phyloP scores from a whole-genome alignment of 2,888 invertebrate genomes.

The Tineola bisselliella region DNA sequence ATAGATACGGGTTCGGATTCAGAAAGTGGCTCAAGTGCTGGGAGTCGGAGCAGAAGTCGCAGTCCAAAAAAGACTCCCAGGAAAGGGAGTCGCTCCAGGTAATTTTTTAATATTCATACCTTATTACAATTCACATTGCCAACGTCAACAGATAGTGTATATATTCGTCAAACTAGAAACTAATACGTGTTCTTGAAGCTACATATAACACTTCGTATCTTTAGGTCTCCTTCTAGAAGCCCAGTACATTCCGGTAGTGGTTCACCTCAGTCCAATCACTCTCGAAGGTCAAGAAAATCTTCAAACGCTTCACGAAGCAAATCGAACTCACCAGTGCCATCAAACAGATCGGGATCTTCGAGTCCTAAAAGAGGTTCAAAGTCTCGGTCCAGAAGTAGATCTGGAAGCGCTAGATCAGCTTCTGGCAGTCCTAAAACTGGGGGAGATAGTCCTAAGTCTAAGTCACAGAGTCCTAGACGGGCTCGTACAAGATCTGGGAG shows the following conservation, averaged over 20 bases:
- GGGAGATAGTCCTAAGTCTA: slow-evolving; percentile 31
- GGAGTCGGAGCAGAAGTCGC: slow-evolving; percentile 49
- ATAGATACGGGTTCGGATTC: slow-evolving; percentile 60
- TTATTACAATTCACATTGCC: too few species aligned
- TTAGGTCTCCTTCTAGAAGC: slow-evolving; percentile 50
- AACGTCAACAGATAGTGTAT: too few species aligned
- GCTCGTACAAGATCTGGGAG: slow-evolving; percentile 19
- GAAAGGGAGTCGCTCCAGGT: slow-evolving; percentile 51
- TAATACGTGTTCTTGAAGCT: too few species aligned
- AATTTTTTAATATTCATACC: slow-evolving; percentile 14
- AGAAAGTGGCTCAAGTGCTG: slow-evolving; percentile 52
- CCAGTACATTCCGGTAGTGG: slow-evolving; percentile 51
- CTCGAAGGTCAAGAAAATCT: slow-evolving; percentile 41
- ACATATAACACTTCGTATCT: neutral
- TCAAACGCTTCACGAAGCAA: slow-evolving; percentile 52
- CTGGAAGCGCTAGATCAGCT: slow-evolving; percentile 19
- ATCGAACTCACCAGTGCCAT: slow-evolving; percentile 51
- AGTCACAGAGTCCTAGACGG: slow-evolving; percentile 24
- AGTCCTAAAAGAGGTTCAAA: slow-evolving; percentile 41
- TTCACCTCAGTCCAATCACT: slow-evolving; percentile 51
- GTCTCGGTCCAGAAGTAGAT: slow-evolving; percentile 30
- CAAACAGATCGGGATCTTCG: slow-evolving; percentile 55
- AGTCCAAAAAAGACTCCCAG: slow-evolving; percentile 52
- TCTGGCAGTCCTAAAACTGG: slow-evolving; percentile 27
- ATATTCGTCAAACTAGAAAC: too few species aligned